Evolutionary conservation across 1,140 invertebrate species (phyloP).

Genomic region (Neodiprion pinetum): DNA sequence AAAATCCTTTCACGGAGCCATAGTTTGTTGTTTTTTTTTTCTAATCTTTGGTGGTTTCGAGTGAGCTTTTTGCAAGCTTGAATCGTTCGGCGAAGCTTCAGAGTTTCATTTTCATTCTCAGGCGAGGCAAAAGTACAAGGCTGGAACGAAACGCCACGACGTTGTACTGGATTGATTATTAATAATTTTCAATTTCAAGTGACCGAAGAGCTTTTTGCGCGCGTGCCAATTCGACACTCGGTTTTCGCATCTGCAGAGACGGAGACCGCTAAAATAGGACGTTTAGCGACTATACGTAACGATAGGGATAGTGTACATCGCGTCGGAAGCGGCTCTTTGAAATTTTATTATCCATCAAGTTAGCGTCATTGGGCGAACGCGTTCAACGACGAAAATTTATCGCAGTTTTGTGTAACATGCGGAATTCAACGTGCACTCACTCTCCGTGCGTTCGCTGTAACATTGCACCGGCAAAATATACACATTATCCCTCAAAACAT

Average conservation of each 20-base stretch:
- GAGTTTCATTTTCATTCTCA: no score
- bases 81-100: no score
- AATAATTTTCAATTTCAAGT: conserved; percentile 8
- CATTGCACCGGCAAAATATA: no score
- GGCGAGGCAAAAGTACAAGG: no score
- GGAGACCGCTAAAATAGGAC: not conserved
- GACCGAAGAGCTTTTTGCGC: conserved; percentile 4
- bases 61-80: no score
- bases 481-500: no score
- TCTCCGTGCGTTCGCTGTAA: no score
- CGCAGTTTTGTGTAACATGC: no score
- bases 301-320: not conserved
- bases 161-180: not conserved
- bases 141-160: not conserved
- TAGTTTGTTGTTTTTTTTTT: no score
- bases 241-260: not conserved
- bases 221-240: not conserved
- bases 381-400: not conserved
- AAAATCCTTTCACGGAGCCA: no score
- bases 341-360: not conserved
- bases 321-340: not conserved
- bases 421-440: no score
- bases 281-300: not conserved
- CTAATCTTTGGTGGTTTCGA: no score
- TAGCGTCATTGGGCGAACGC: not conserved